Percentiles rank a stretch among this genome's conserved stretches.
These are phyloP conservation scores for Anableps anableps DNA, from an alignment of 2,797 vertebrate species.

Conservation along the genomic window DNA sequence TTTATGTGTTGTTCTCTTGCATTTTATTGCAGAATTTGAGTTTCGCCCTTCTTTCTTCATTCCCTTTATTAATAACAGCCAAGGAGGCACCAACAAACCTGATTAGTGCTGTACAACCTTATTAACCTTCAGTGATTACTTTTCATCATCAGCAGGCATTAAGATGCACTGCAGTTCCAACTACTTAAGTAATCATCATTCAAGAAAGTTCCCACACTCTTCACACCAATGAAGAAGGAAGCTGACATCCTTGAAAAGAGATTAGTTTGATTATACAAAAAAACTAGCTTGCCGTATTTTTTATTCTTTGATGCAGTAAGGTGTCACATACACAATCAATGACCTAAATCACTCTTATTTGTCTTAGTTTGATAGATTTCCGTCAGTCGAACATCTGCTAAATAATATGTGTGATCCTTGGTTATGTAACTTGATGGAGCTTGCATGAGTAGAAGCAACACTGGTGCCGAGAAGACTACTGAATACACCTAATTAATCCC, in stretches of 20 bases:
- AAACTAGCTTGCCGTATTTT: not conserved
- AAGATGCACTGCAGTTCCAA: slow-evolving; percentile 52
- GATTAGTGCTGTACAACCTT: slow-evolving; percentile 62
- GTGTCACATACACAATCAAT: slow-evolving; percentile 35
- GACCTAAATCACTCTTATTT: slow-evolving; percentile 1
- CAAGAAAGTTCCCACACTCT: slow-evolving; percentile 50
- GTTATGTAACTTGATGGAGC: slow-evolving; percentile 40
- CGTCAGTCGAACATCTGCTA: slow-evolving; percentile 28
- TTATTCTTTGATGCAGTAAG: slow-evolving; percentile 2
- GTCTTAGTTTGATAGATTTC: slow-evolving; percentile 27
- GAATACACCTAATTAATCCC: slow-evolving; percentile 61
- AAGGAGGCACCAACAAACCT: slow-evolving; percentile 46
- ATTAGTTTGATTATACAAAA: slow-evolving; percentile 47
- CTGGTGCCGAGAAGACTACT: slow-evolving; percentile 48
- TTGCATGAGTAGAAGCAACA: slow-evolving; percentile 48
- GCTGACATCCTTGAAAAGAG: slow-evolving; percentile 32
- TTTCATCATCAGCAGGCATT: slow-evolving; percentile 52
- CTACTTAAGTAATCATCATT: slow-evolving; percentile 64
- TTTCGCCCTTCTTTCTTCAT: slow-evolving; percentile 21
- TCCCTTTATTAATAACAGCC: slow-evolving; percentile 50
- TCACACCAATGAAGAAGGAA: slow-evolving; percentile 40
- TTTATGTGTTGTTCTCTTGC: slow-evolving; percentile 1
- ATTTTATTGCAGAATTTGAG: slow-evolving; percentile 5
- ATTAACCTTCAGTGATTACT: slow-evolving; percentile 75
- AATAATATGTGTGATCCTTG: slow-evolving; percentile 42